A percentile compares a stretch with the other conserved stretches of the same genome.
phyloP scores from a whole-genome alignment of 1,140 invertebrate species.

The Drosophila oshimai region DNA sequence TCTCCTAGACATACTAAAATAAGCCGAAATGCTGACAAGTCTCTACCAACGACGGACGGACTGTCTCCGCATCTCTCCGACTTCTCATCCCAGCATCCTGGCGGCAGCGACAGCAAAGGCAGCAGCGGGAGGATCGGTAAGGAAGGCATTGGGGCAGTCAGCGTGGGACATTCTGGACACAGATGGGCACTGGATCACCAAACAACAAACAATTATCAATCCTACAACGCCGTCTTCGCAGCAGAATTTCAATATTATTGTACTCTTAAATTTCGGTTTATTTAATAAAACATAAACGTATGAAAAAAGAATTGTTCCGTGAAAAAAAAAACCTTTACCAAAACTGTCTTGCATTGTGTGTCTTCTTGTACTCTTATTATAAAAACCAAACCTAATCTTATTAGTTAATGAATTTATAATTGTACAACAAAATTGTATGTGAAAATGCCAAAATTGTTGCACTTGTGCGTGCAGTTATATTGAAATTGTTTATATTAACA shows the following conservation, averaged over 20 bases:
- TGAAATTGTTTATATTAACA: slow-evolving; percentile 77
- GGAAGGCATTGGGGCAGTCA: slow-evolving; percentile 4
- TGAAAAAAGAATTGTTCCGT: slow-evolving; percentile 50
- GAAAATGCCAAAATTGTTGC: slow-evolving; percentile 32
- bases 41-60: slow-evolving; percentile 31
- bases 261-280: slow-evolving; percentile 82
- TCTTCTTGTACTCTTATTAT: slow-evolving; percentile 68
- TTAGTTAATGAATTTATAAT: slow-evolving; percentile 59
- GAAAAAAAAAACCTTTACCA: slow-evolving; percentile 46
- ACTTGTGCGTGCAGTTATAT: slow-evolving; percentile 36
- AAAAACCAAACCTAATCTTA: slow-evolving; percentile 29
- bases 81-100: background rate
- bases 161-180: slow-evolving; percentile 34
- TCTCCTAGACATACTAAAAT: slow-evolving; percentile 74
- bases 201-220: slow-evolving; percentile 29
- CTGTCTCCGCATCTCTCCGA: slow-evolving; percentile 1
- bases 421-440: slow-evolving; percentile 75
- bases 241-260: slow-evolving; percentile 81
- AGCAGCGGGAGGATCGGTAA: background rate
- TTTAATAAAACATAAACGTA: slow-evolving; percentile 82
- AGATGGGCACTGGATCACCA: slow-evolving; percentile 23
- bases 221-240: slow-evolving; percentile 50
- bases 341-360: slow-evolving; percentile 76
- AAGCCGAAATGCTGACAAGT: slow-evolving; percentile 71
- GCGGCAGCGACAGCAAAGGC: background rate